These are phyloP conservation scores for Nicator chloris DNA, from an alignment of 2,113 vertebrate genomes.

Conservation along the genomic window DNA sequence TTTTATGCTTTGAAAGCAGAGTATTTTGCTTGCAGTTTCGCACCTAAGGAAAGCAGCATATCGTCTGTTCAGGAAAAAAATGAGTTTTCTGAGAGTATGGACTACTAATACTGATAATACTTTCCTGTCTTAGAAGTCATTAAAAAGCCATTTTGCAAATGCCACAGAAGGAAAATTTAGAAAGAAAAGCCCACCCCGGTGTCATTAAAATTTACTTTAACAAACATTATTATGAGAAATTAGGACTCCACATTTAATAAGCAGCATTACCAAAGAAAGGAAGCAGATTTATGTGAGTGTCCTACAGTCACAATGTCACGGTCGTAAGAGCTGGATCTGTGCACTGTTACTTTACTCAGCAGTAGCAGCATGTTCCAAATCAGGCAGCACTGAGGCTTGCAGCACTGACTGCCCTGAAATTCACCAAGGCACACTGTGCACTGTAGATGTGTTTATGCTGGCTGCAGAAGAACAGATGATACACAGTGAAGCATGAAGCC, in stretches of 20 bases:
- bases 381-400: neutral
- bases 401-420: neutral
- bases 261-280: neutral
- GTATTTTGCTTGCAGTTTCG: neutral
- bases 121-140: neutral
- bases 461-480: slow-evolving; percentile 30
- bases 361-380: neutral
- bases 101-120: neutral
- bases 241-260: neutral
- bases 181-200: neutral
- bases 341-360: neutral
- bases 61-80: neutral
- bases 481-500: neutral
- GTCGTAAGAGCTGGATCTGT: neutral
- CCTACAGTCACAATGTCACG: fast-evolving
- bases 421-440: neutral
- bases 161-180: neutral
- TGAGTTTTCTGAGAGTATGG: neutral
- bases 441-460: neutral
- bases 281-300: neutral
- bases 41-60: neutral
- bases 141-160: slow-evolving; percentile 1
- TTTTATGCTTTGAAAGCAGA: neutral
- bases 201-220: neutral
- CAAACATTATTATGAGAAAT: neutral